These are phyloP conservation scores for Sarcophaga peregrina DNA, from an alignment of 1,140 invertebrate species.

Conservation along the genomic window DNA sequence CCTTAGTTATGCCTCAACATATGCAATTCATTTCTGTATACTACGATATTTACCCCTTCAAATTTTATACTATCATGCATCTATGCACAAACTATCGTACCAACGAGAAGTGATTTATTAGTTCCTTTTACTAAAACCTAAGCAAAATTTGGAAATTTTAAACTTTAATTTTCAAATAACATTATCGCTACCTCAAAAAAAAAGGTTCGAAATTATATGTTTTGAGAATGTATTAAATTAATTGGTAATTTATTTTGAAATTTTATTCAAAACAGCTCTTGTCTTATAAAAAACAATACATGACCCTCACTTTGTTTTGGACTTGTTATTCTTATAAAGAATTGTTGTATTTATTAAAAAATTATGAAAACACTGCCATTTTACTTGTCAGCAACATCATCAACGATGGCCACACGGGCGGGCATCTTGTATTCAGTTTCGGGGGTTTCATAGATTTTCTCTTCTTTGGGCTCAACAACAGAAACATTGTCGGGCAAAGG, in stretches of 20 bases:
- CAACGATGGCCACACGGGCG: slow-evolving; percentile 9
- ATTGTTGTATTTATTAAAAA: background rate
- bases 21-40: too few species aligned
- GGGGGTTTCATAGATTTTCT: slow-evolving; percentile 70
- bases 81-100: too few species aligned
- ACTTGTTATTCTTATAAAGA: slow-evolving; percentile 46
- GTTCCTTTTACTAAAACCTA: too few species aligned
- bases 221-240: background rate
- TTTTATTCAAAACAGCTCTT: slow-evolving; percentile 51
- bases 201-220: too few species aligned
- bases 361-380: background rate
- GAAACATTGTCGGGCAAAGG: slow-evolving; percentile 97
- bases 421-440: slow-evolving; percentile 67
- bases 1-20: too few species aligned
- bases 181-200: too few species aligned
- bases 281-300: slow-evolving; percentile 40
- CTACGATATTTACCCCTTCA: too few species aligned
- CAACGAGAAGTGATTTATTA: too few species aligned
- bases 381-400: slow-evolving; percentile 20
- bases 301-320: slow-evolving; percentile 25
- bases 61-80: too few species aligned
- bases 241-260: slow-evolving; percentile 15
- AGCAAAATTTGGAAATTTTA: too few species aligned
- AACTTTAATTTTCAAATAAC: too few species aligned
- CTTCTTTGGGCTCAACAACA: slow-evolving; percentile 94